Conservation (phyloP, 2,113 vertebrate genomes). For the Rhadina sibilatrix region DNA sequence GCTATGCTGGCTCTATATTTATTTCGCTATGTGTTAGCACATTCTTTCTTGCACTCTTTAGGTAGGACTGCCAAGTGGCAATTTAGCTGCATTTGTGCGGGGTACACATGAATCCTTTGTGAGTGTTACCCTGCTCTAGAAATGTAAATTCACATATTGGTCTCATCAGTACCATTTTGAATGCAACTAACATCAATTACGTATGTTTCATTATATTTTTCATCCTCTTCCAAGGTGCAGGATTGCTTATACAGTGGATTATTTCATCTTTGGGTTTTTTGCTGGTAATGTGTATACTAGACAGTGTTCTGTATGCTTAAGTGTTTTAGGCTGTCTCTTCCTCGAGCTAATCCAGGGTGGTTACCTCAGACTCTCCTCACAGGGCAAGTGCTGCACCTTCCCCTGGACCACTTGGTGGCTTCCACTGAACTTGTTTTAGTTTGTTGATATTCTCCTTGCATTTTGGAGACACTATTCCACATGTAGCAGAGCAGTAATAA, state of each 20-base stretch:
- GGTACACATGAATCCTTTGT: constrained; percentile 17
- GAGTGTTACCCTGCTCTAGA: not conserved
- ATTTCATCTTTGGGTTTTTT: not conserved
- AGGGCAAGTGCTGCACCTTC: not conserved
- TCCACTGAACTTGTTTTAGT: not conserved
- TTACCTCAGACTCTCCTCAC: not conserved
- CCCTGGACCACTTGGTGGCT: not conserved
- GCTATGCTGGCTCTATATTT: not conserved
- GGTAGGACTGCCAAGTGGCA: not conserved
- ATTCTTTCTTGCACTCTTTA: not conserved
- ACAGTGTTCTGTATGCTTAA: not conserved
- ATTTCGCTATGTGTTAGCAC: not conserved
- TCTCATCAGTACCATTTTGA: constrained; percentile 5
- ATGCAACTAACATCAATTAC: not conserved
- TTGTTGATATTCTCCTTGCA: not conserved
- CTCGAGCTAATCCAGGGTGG: not conserved
- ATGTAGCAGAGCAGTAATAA: not conserved
- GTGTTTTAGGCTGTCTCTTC: not conserved
- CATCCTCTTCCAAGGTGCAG: not conserved
- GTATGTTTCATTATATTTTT: not conserved
- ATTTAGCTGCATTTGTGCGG: not conserved
- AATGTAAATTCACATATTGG: not conserved
- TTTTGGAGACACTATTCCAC: not conserved
- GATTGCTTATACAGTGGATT: not conserved
- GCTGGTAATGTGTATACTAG: not conserved